These are phyloP conservation scores for Scopus umbretta DNA, from an alignment of 2,113 vertebrate genomes.

Conservation along the genomic window DNA sequence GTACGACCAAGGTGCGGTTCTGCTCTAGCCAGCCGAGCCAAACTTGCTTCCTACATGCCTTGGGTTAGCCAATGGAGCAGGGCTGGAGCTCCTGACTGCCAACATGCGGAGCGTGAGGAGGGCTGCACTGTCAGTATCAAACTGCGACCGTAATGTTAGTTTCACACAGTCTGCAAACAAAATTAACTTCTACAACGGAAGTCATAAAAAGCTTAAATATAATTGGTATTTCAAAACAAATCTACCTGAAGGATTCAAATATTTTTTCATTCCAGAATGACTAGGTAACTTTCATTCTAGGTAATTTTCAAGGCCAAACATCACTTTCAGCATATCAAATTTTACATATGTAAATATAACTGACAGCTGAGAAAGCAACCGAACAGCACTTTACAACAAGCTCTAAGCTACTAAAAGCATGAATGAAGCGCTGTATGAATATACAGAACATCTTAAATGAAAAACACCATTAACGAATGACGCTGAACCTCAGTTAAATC, in stretches of 20 bases:
- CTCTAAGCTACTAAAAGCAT: background rate
- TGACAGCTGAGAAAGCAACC: background rate
- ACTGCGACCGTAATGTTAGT: too few species aligned
- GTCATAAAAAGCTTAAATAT: background rate
- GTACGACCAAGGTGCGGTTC: background rate
- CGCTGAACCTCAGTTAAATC: background rate
- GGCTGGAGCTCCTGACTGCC: background rate
- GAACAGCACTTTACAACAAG: background rate
- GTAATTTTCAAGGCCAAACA: background rate
- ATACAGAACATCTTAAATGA: background rate
- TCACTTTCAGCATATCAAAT: background rate
- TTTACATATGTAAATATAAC: background rate
- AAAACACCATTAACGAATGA: background rate
- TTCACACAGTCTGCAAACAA: background rate
- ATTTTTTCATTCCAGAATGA: background rate
- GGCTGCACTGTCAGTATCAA: rapidly evolving
- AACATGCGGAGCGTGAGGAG: rapidly evolving
- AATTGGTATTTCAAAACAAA: background rate
- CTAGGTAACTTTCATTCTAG: background rate
- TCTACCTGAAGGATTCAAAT: background rate
- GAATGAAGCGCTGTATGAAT: background rate
- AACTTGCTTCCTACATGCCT: background rate
- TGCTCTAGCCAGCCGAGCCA: background rate
- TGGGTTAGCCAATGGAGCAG: background rate
- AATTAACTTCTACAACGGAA: background rate